Percentiles rank a stretch among this genome's conserved stretches.
Evolutionary conservation across 2,888 invertebrate genomes (phyloP).

Genomic region (Epinotia nisella): DNA sequence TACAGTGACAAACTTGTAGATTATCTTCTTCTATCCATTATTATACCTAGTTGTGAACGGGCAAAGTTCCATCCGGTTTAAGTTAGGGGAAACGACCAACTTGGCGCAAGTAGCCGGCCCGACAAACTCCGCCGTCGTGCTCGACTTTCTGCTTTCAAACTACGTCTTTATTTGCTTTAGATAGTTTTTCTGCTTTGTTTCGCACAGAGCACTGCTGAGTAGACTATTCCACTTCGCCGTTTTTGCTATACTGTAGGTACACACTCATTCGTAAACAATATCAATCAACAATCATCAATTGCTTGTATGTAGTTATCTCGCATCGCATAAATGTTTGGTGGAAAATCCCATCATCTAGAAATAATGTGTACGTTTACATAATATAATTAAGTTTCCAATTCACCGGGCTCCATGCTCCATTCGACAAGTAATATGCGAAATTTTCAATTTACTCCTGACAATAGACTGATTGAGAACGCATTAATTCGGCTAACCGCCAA

Average conservation of each 20-base stretch:
- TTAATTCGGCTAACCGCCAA: conserved; percentile 3
- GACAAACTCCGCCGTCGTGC: conserved; percentile 56
- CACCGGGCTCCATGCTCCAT: conserved; percentile 44
- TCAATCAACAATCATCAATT: conserved; percentile 27
- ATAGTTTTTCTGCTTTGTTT: conserved; percentile 46
- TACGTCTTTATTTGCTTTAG: conserved; percentile 61
- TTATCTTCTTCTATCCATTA: conserved; percentile 73
- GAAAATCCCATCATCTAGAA: conserved; percentile 39
- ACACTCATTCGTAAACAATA: conserved; percentile 20
- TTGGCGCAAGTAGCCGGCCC: conserved; percentile 63
- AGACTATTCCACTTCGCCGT: conserved; percentile 6
- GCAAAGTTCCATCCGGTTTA: conserved; percentile 63
- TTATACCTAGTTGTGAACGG: conserved; percentile 65
- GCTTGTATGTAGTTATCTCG: conserved; percentile 18
- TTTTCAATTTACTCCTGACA: conserved; percentile 50
- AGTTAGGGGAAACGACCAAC: conserved; percentile 64
- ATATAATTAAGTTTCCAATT: conserved; percentile 46
- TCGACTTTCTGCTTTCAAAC: conserved; percentile 54
- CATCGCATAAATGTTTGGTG: conserved; percentile 24
- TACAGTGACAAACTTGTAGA: conserved; percentile 71
- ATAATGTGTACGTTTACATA: conserved; percentile 45
- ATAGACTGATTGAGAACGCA: conserved; percentile 31
- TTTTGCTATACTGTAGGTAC: conserved; percentile 16
- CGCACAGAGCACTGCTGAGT: conserved; percentile 4
- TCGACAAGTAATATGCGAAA: conserved; percentile 49